A percentile compares a stretch with the other conserved stretches of the same genome.
phyloP scores from a whole-genome alignment of 2,113 vertebrate species.

The Nesogale talazaci region DNA sequence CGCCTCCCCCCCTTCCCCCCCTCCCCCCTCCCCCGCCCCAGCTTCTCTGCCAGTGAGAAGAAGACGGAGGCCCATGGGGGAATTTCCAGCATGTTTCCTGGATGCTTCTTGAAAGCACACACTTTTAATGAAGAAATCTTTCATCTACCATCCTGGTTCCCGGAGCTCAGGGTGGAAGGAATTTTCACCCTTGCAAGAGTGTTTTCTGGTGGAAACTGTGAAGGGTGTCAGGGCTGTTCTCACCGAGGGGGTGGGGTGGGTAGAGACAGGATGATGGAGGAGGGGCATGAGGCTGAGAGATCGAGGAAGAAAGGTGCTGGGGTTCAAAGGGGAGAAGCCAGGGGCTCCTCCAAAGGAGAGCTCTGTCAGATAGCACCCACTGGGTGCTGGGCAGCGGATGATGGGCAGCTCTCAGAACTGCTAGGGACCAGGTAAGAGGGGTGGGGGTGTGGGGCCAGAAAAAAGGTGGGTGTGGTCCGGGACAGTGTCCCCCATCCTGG shows the following conservation, averaged over 20 bases:
- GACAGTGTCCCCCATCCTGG: conserved; percentile 53
- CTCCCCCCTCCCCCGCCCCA: no score
- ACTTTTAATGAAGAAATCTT: conserved; percentile 71
- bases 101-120: conserved; percentile 63
- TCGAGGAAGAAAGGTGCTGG: conserved; percentile 52
- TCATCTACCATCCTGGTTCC: conserved; percentile 75
- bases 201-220: conserved; percentile 73
- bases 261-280: not conserved
- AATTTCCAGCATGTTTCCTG: conserved; percentile 46
- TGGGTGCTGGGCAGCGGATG: conserved; percentile 67
- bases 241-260: conserved; percentile 20
- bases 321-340: conserved; percentile 57
- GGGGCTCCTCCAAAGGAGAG: conserved; percentile 64
- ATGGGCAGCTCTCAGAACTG: conserved; percentile 67
- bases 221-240: conserved; percentile 35
- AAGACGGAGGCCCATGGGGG: conserved; percentile 4
- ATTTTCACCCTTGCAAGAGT: conserved; percentile 70
- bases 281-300: conserved; percentile 13
- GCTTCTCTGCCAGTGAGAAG: not conserved
- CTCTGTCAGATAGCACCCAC: conserved; percentile 71
- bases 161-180: conserved; percentile 73
- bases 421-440: conserved; percentile 43
- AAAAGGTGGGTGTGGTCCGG: conserved; percentile 56
- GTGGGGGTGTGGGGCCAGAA: conserved; percentile 48
- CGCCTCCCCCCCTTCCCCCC: no score